Conservation (phyloP, 2,797 vertebrate species). For the Acrocephalus scirpaceus region DNA sequence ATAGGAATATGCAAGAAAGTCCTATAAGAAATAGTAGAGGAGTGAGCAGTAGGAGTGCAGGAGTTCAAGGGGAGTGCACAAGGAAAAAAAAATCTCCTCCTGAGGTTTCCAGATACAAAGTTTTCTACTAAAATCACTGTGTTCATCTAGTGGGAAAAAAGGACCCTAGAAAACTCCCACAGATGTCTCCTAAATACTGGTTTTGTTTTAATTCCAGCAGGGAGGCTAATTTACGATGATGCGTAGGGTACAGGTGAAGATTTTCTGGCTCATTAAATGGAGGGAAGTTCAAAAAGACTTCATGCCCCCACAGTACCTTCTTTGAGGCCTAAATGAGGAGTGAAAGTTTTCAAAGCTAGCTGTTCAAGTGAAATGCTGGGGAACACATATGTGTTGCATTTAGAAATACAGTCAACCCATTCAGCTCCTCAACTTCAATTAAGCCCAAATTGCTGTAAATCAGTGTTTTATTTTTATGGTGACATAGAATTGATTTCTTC, state of each 20-base stretch:
- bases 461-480: not conserved
- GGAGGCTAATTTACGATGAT: not conserved
- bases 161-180: not conserved
- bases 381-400: not conserved
- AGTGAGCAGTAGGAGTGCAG: not conserved
- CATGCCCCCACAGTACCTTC: not conserved
- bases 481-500: not conserved
- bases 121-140: constrained; percentile 9
- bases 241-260: not conserved
- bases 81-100: not conserved
- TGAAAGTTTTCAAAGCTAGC: not conserved
- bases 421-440: not conserved
- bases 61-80: not conserved
- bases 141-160: constrained; percentile 11
- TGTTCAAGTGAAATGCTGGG: not conserved
- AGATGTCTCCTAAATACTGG: not conserved
- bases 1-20: not conserved
- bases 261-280: not conserved
- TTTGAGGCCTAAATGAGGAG: not conserved
- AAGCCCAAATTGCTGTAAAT: not conserved
- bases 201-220: constrained; percentile 39
- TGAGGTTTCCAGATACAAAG: not conserved
- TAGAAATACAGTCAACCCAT: not conserved
- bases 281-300: not conserved
- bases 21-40: not conserved